Conservation (phyloP, 2,888 invertebrate species). For the Phortica okadai region DNA sequence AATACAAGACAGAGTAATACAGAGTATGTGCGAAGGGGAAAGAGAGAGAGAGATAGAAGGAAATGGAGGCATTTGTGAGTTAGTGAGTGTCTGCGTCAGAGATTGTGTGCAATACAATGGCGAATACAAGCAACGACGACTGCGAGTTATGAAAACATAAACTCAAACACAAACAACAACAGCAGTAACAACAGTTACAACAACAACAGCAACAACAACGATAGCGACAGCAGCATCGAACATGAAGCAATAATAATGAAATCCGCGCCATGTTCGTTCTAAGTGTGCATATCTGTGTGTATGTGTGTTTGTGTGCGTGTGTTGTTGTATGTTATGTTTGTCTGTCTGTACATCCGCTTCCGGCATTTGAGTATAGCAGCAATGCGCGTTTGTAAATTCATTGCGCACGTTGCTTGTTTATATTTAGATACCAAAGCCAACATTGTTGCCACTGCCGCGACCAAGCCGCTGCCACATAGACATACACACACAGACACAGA, state of each 20-base stretch:
- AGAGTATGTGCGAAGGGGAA: neutral
- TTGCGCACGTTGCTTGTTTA: slow-evolving; percentile 17
- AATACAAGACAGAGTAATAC: neutral
- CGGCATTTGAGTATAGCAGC: neutral
- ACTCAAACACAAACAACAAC: slow-evolving; percentile 15
- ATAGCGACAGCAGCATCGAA: neutral
- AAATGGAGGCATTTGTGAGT: neutral
- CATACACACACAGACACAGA: too few relatives aligned
- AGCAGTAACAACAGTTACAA: neutral
- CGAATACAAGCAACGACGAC: neutral
- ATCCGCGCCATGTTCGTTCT: slow-evolving; percentile 5
- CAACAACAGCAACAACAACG: neutral
- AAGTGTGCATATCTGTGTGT: neutral
- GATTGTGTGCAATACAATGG: neutral
- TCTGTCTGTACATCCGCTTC: slow-evolving; percentile 12
- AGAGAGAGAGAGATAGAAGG: neutral
- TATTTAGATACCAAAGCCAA: neutral
- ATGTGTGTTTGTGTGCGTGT: neutral
- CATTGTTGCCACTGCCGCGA: neutral
- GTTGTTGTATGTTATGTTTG: neutral
- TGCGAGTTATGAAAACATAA: slow-evolving; percentile 31
- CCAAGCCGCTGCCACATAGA: too few relatives aligned
- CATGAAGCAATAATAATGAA: slow-evolving; percentile 32
- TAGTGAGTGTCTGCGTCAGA: neutral
- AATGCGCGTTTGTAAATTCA: neutral